A percentile compares a stretch with the other conserved stretches of the same genome.
phyloP scores from a whole-genome alignment of 2,797 vertebrate species.

The Xyrichtys novacula region DNA sequence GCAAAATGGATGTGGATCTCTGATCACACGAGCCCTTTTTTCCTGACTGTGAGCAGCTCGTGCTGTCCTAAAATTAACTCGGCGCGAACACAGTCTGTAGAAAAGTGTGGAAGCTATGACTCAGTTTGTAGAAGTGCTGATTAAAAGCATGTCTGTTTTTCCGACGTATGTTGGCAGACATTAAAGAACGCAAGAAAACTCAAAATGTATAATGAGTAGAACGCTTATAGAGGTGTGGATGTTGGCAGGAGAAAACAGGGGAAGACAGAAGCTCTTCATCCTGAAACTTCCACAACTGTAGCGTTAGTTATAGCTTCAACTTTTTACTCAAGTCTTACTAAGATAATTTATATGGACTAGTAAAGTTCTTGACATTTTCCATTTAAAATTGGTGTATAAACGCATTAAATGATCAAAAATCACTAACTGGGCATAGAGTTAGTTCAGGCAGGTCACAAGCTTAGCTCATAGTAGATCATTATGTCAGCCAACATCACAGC shows the following conservation, averaged over 20 bases:
- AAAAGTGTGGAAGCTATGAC: slow-evolving; percentile 25
- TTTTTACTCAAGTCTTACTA: no score
- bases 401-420: no score
- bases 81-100: slow-evolving; percentile 26
- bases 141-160: slow-evolving; percentile 56
- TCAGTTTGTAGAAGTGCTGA: slow-evolving; percentile 48
- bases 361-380: no score
- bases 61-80: slow-evolving; percentile 41
- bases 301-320: no score
- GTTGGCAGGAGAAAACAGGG: not conserved
- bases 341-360: no score
- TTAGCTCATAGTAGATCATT: no score
- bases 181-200: slow-evolving; percentile 25
- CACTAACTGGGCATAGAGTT: no score
- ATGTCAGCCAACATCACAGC: no score
- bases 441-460: no score
- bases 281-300: no score
- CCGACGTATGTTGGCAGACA: slow-evolving; percentile 6
- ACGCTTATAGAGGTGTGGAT: slow-evolving; percentile 1
- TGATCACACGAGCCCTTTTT: slow-evolving; percentile 27
- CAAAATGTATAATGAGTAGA: slow-evolving; percentile 44
- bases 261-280: no score
- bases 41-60: slow-evolving; percentile 16
- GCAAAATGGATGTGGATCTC: slow-evolving; percentile 35
- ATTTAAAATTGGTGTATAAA: no score